phyloP scores from a whole-genome alignment of 2,113 vertebrate species.

The Megalops atlanticus region DNA sequence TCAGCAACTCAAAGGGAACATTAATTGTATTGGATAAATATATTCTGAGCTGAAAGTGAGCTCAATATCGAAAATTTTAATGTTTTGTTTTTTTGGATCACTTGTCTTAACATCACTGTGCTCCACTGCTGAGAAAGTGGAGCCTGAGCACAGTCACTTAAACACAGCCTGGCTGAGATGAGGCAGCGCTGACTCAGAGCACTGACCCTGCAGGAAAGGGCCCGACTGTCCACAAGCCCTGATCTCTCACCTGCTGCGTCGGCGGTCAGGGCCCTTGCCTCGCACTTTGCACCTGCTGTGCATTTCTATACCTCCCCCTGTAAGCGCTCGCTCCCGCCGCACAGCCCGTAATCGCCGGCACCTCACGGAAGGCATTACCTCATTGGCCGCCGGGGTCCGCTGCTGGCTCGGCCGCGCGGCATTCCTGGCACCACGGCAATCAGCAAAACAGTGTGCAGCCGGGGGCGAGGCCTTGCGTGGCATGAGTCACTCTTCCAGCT shows the following conservation, averaged over 20 bases:
- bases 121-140: not conserved
- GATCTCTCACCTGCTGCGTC: not conserved
- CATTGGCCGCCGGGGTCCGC: not conserved
- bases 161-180: not conserved
- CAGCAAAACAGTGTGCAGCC: not conserved
- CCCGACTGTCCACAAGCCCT: not conserved
- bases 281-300: no score
- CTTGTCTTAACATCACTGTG: not conserved
- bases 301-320: no score
- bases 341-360: not conserved
- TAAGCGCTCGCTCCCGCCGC: no score
- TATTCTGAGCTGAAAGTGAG: no score
- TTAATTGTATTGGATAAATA: not conserved
- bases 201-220: slow-evolving; percentile 10
- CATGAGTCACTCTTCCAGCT: not conserved
- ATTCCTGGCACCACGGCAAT: not conserved
- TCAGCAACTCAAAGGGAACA: not conserved
- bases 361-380: not conserved
- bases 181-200: not conserved
- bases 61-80: no score
- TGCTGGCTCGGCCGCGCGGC: not conserved
- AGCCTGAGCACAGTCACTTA: not conserved
- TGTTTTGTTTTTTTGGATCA: not conserved
- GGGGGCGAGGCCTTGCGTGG: not conserved
- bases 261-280: not conserved